Percentiles rank a stretch among this genome's conserved stretches.
Evolutionary conservation across 2,888 invertebrate species (phyloP).

Genomic region (Heliconius ismenius): DNA sequence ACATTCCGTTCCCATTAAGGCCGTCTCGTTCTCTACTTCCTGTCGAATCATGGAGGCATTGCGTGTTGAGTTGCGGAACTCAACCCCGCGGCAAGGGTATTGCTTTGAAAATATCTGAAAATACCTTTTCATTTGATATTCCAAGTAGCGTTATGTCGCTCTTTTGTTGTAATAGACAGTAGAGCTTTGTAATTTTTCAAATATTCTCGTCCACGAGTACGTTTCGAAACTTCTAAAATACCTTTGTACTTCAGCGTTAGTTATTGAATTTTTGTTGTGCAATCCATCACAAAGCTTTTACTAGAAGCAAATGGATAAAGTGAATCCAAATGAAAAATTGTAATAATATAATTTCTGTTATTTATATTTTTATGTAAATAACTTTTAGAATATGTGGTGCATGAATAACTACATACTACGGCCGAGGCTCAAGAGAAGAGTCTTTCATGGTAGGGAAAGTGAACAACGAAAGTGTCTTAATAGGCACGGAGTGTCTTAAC

Average conservation of each 20-base stretch:
- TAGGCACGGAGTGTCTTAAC: too few species aligned
- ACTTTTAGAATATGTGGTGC: too few species aligned
- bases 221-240: constrained; percentile 16
- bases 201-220: constrained; percentile 8
- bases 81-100: too few species aligned
- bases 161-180: not conserved
- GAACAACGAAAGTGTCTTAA: too few species aligned
- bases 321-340: not conserved
- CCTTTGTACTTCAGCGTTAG: constrained; percentile 27
- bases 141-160: not conserved
- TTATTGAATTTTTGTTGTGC: constrained; percentile 32
- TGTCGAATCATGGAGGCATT: too few species aligned
- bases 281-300: constrained; percentile 21
- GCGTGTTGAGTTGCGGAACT: too few species aligned
- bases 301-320: not conserved
- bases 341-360: not conserved
- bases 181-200: constrained; percentile 18
- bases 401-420: too few species aligned
- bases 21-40: too few species aligned
- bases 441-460: too few species aligned
- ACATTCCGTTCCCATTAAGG: too few species aligned
- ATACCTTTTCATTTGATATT: not conserved
- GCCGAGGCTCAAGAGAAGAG: too few species aligned
- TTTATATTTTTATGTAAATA: too few species aligned
- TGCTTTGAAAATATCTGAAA: not conserved